Conservation (phyloP, 2,888 invertebrate genomes). For the Flexamia atlantica region DNA sequence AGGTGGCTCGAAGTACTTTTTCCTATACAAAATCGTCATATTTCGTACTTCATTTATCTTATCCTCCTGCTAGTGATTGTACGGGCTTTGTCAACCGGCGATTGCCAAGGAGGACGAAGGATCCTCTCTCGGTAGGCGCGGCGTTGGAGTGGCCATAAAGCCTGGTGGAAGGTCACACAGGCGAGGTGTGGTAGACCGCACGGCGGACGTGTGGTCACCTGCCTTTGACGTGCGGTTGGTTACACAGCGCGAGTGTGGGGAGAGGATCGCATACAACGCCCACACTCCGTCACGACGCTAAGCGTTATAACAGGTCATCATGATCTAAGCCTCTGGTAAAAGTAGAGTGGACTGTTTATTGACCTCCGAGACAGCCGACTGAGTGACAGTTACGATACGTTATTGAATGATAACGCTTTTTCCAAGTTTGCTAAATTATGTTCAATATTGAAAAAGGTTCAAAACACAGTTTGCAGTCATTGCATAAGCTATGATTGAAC, state of each 20-base stretch:
- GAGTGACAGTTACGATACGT: background rate
- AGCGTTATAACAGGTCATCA: conserved; percentile 6
- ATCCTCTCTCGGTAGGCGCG: background rate
- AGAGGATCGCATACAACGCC: background rate
- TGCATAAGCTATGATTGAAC: background rate
- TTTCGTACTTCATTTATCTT: too few species aligned
- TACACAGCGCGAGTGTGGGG: background rate
- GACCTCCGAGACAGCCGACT: background rate
- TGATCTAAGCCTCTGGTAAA: conserved; percentile 8
- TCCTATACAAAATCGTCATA: too few species aligned
- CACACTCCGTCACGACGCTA: background rate
- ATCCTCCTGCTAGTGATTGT: too few species aligned
- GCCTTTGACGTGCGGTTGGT: conserved; percentile 11
- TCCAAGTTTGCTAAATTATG: too few species aligned
- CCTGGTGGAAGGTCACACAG: background rate
- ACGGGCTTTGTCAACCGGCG: background rate
- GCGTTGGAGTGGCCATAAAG: conserved; percentile 11
- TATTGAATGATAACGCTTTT: too few species aligned
- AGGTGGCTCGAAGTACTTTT: too few species aligned
- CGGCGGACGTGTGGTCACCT: background rate
- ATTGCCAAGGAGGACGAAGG: background rate
- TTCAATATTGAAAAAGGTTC: too few species aligned
- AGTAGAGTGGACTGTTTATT: conserved; percentile 2
- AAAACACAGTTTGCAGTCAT: too few species aligned
- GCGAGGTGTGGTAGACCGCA: conserved; percentile 12